phyloP scores from a whole-genome alignment of 2,797 vertebrate genomes.

The Premnoplex brunnescens region DNA sequence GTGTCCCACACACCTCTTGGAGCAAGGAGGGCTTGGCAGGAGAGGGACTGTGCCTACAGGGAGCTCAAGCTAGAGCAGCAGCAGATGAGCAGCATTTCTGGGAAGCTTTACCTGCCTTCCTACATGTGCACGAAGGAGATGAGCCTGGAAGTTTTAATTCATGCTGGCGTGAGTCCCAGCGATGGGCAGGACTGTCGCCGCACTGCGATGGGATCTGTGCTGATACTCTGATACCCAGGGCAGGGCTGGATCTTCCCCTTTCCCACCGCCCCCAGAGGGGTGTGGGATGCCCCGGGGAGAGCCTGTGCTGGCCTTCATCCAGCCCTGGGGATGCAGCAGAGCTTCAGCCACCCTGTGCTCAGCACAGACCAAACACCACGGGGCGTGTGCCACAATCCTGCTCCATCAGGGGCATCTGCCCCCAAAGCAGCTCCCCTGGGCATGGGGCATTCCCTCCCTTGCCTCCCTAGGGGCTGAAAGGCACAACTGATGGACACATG shows the following conservation, averaged over 20 bases:
- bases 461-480: not conserved
- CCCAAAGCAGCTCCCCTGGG: not conserved
- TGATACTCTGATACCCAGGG: not conserved
- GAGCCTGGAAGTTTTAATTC: not conserved
- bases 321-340: not conserved
- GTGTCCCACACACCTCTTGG: accelerated
- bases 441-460: not conserved
- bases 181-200: not conserved
- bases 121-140: accelerated
- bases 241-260: accelerated
- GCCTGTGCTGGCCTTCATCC: not conserved
- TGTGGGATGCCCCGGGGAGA: not conserved
- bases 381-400: accelerated
- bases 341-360: not conserved
- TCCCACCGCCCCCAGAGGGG: not conserved
- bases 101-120: not conserved
- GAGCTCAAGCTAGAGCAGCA: not conserved
- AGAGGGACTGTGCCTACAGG: not conserved
- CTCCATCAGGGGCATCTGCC: not conserved
- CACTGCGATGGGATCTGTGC: accelerated
- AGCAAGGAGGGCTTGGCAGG: not conserved
- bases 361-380: not conserved
- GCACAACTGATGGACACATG: accelerated
- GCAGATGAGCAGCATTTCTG: not conserved
- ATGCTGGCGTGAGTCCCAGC: not conserved